Evolutionary conservation across 2,113 vertebrate genomes (phyloP).

Genomic region (Desmodus rotundus): DNA sequence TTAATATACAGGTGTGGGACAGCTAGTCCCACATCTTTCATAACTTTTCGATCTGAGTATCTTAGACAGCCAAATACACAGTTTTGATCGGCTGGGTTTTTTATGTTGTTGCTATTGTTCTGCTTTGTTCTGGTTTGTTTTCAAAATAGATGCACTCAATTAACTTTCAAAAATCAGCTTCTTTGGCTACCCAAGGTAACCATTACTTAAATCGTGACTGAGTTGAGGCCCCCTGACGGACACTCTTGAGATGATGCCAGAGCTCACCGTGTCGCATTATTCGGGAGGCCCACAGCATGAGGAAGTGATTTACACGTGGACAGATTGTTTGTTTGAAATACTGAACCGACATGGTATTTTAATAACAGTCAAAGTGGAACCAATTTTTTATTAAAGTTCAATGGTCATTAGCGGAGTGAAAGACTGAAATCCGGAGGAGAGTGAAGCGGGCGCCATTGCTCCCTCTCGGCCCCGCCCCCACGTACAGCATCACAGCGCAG

Average conservation of each 20-base stretch:
- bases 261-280: conserved; percentile 49
- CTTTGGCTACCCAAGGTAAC: conserved; percentile 49
- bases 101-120: not conserved
- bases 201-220: conserved; percentile 52
- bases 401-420: no score
- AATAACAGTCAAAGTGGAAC: conserved; percentile 65
- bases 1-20: not conserved
- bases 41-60: conserved; percentile 18
- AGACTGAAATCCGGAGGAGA: no score
- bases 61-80: conserved; percentile 53
- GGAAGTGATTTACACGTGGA: conserved; percentile 56
- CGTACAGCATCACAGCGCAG: no score
- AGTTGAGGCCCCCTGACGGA: conserved; percentile 37
- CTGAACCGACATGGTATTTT: conserved; percentile 55
- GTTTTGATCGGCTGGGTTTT: conserved; percentile 44
- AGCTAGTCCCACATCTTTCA: not conserved
- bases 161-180: conserved; percentile 44
- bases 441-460: no score
- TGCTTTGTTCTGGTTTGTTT: conserved; percentile 46
- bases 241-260: conserved; percentile 47
- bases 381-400: conserved; percentile 51
- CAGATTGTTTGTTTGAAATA: conserved; percentile 65
- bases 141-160: conserved; percentile 57
- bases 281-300: conserved; percentile 23
- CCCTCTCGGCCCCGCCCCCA: no score